Evolutionary conservation across 92 coral and sea anemone genomes (phyloP), one percentile per base, ranked within the genome.

Genomic region (Virgularia gustaviana): DNA sequence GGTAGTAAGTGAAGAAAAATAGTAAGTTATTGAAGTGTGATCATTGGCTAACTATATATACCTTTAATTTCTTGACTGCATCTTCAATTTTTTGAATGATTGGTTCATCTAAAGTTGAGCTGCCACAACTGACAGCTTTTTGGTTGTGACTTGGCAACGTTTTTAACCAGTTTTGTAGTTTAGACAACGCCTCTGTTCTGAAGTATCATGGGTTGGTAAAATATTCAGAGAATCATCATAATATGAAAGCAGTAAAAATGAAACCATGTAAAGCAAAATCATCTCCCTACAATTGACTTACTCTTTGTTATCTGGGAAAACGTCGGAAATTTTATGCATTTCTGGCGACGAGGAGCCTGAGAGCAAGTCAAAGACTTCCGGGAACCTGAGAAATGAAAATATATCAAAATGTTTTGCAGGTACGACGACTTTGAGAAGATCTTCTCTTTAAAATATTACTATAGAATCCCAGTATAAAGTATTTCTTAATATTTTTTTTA

Each of bases 51-150:
- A 2, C 20, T 31, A 25, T 34, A 9, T 16, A 16, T 20, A 89
- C 96, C 96, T 86, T 86, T 2, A 77, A 64, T 60, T 73, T 63
- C 24, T 66, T 66, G 2, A 92, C 84, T 0, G 81, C 88, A 35
- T 80, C 68, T 73, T 87, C 90, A 5, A 92, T 87, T 36, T 88
- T 88, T 25, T 80, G 86, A 34, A 92, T 72, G 37, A 89, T 72
- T 35, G 96, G 98, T 36, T 92, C 98, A 54, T 92, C 98, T 22
- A 92, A 85, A 12, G 83, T 81, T 19, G 78, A 83, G 42, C 90
- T 85, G 18, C 98, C 98, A 59, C 98, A 92, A 30, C 80, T 72
- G 22, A 92, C 89, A 19, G 88, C 86, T 61, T 84, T 86, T 63
- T 84, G 79, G 7, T 84, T 83, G 32, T 76, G 58, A 19, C 86